Evolutionary conservation across 2,113 vertebrate genomes (phyloP).

Genomic region (Mandrillus leucophaeus): DNA sequence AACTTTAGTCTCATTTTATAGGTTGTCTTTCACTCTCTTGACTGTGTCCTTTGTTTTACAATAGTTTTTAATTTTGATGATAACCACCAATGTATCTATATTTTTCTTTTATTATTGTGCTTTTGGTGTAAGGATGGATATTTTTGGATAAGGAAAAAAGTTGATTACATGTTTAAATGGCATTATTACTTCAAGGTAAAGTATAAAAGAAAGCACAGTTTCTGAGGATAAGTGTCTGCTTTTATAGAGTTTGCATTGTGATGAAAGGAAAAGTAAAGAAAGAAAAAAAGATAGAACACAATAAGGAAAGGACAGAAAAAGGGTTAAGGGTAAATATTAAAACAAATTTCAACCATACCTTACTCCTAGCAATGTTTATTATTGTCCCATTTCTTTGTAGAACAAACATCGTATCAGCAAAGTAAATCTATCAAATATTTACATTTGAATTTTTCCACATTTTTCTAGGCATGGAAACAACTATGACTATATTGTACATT

Average conservation of each 20-base stretch:
- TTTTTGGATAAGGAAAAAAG: background rate
- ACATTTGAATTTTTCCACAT: background rate
- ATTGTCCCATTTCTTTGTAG: background rate
- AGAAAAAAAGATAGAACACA: background rate
- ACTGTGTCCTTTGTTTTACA: background rate
- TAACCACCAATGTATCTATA: background rate
- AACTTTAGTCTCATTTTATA: background rate
- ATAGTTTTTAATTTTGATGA: slow-evolving; percentile 4
- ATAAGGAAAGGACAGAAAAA: background rate
- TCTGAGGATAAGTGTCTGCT: background rate
- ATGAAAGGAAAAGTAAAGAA: background rate
- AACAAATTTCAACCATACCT: background rate
- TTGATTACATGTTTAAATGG: background rate
- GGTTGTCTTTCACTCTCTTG: background rate
- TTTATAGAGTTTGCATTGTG: background rate
- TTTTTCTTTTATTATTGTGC: background rate
- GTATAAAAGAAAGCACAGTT: background rate
- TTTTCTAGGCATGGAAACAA: slow-evolving; percentile 16
- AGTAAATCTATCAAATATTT: background rate
- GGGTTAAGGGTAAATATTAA: background rate
- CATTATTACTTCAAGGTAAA: background rate
- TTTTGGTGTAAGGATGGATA: background rate
- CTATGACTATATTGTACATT: background rate
- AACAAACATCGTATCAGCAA: background rate
- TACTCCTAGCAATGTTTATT: background rate